Conservation (phyloP, 2,113 vertebrate genomes). For the Brachypodius melanocephalos region DNA sequence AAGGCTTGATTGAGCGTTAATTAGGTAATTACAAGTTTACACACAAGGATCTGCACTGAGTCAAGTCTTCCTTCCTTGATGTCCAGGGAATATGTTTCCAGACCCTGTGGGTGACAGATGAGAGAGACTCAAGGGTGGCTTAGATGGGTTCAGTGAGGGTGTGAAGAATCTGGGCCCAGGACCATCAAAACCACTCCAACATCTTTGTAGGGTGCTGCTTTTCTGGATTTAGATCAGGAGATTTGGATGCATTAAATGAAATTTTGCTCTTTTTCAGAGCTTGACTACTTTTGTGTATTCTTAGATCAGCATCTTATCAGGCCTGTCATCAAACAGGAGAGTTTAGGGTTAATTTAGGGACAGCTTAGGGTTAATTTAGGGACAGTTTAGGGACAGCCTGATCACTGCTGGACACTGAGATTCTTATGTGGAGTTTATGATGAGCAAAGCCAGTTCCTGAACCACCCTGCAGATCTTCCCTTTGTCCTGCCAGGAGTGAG, state of each 20-base stretch:
- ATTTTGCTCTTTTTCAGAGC: not conserved
- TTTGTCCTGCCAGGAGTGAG: not conserved
- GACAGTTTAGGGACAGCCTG: not conserved
- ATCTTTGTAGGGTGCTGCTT: not conserved
- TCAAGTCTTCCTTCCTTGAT: not conserved
- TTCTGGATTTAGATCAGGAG: not conserved
- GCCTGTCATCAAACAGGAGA: not conserved
- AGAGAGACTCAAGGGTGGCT: not conserved
- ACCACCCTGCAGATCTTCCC: not conserved
- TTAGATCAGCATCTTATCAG: not conserved
- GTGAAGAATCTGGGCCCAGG: not conserved
- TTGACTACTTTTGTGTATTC: not conserved
- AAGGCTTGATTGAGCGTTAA: not conserved
- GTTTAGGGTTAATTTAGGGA: not conserved
- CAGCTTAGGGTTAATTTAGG: not conserved
- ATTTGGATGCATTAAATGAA: not conserved
- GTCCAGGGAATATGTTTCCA: not conserved
- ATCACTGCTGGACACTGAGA: not conserved
- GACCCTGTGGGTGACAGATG: not conserved
- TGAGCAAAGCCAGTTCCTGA: not conserved
- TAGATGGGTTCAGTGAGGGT: not conserved
- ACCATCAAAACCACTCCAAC: not conserved
- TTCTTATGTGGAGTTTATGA: not conserved
- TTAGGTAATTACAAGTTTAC: not conserved
- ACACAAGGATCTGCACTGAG: not conserved